Conservation (phyloP, 2,797 vertebrate species). For the Notolepis coatsorum region DNA sequence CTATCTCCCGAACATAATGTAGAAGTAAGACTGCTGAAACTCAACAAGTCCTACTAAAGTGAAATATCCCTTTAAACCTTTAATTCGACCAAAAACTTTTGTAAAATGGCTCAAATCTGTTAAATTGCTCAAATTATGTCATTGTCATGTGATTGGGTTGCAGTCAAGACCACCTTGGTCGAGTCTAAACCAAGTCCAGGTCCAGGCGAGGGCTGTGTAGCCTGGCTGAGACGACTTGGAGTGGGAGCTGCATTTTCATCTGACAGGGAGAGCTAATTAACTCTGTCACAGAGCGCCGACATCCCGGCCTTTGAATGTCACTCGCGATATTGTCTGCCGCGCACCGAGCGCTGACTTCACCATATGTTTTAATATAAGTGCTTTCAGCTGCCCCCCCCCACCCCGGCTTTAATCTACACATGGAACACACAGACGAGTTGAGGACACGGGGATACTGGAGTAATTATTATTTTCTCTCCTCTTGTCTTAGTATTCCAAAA, state of each 20-base stretch:
- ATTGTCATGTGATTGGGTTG: too few species aligned
- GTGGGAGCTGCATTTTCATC: slow-evolving; percentile 1
- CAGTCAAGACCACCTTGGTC: too few species aligned
- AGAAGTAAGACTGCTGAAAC: too few species aligned
- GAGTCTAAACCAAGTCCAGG: too few species aligned
- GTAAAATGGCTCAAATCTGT: too few species aligned
- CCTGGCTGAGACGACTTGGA: background rate
- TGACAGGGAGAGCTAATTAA: slow-evolving; percentile 8
- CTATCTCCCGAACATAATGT: too few species aligned
- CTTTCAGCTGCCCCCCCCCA: slow-evolving; percentile 57
- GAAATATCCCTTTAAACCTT: too few species aligned
- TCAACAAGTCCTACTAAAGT: too few species aligned
- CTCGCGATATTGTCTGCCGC: slow-evolving; percentile 33
- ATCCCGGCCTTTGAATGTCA: slow-evolving; percentile 33
- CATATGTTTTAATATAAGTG: slow-evolving; percentile 44
- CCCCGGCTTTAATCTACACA: slow-evolving; percentile 18
- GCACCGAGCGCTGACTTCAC: slow-evolving; percentile 42
- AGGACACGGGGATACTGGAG: background rate
- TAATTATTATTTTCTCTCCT: slow-evolving; percentile 29
- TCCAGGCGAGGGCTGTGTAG: too few species aligned
- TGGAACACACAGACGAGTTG: slow-evolving; percentile 15
- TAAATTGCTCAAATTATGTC: too few species aligned
- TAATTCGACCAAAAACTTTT: too few species aligned
- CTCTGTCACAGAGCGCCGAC: slow-evolving; percentile 20
- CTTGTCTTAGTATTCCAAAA: slow-evolving; percentile 12